A percentile compares a stretch with the other conserved stretches of the same genome.
Conservation (phyloP, 1,140 invertebrate genomes). For the Cotesia vestalis region DNA sequence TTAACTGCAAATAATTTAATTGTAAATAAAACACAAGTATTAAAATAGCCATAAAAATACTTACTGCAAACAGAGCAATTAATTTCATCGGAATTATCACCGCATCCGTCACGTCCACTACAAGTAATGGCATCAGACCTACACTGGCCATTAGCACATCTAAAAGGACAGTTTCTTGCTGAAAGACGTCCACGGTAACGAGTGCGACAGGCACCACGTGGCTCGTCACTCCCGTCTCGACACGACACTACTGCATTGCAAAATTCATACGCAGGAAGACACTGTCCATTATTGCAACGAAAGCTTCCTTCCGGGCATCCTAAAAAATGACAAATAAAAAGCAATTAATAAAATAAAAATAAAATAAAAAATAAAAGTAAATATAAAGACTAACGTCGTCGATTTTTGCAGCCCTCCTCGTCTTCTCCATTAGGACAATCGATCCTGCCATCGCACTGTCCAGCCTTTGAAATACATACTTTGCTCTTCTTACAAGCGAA, state of each 20-base stretch:
- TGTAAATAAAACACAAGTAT: slow-evolving; percentile 45
- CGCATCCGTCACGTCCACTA: slow-evolving; percentile 88
- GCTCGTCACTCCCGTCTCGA: slow-evolving; percentile 86
- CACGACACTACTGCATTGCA: slow-evolving; percentile 89
- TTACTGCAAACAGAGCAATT: slow-evolving; percentile 87
- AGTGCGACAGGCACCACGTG: slow-evolving; percentile 74
- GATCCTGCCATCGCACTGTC: slow-evolving; percentile 78
- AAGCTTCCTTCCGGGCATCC: slow-evolving; percentile 82
- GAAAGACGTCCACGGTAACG: slow-evolving; percentile 54
- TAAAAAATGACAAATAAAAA: slow-evolving; percentile 32
- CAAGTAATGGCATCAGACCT: slow-evolving; percentile 86
- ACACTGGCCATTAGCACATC: slow-evolving; percentile 86
- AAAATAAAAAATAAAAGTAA: slow-evolving; percentile 36
- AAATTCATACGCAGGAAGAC: slow-evolving; percentile 87
- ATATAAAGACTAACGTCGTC: slow-evolving; percentile 61
- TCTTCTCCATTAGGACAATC: slow-evolving; percentile 86
- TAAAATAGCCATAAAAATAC: slow-evolving; percentile 58
- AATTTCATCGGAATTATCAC: slow-evolving; percentile 87
- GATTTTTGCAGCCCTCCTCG: slow-evolving; percentile 76
- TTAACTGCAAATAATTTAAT: too few species aligned
- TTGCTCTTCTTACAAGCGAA: slow-evolving; percentile 74
- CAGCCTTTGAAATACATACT: slow-evolving; percentile 78
- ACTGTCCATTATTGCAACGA: slow-evolving; percentile 83
- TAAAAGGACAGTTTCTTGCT: slow-evolving; percentile 73
- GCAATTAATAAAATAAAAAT: slow-evolving; percentile 1